Conservation (phyloP, 2,888 invertebrate genomes). For the Tryphoninae sp. region DNA sequence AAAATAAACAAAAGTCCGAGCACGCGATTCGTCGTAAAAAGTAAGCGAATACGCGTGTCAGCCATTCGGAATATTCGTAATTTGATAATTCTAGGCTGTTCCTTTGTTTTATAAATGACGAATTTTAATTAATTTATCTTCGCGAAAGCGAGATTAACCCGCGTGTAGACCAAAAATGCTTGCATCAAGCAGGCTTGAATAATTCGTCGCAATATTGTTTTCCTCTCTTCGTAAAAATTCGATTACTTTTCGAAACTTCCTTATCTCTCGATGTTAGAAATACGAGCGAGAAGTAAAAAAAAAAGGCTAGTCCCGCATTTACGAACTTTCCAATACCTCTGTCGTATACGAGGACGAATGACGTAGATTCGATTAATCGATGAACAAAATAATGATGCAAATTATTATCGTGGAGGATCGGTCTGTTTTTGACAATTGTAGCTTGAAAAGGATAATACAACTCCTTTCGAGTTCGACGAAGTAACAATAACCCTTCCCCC, state of each 20-base stretch:
- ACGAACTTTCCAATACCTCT: conserved; percentile 7
- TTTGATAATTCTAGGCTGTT: conserved; percentile 24
- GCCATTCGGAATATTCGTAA: conserved; percentile 11
- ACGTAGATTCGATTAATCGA: neutral
- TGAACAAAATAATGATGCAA: neutral
- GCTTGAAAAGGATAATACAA: neutral
- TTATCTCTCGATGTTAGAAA: neutral
- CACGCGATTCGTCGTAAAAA: conserved; percentile 22
- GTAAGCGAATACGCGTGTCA: conserved; percentile 12
- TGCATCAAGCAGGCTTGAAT: conserved; percentile 43
- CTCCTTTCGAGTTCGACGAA: neutral
- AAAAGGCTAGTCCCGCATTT: conserved; percentile 9
- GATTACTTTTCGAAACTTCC: neutral
- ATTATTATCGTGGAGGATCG: conserved; percentile 51
- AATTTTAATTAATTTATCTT: too few species aligned
- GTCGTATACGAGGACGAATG: conserved; percentile 15
- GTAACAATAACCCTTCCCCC: neutral
- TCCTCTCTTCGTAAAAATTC: conserved; percentile 8
- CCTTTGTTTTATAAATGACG: neutral
- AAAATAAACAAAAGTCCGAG: conserved; percentile 20
- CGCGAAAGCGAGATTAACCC: neutral
- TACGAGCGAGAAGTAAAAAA: conserved; percentile 15
- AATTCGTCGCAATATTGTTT: neutral
- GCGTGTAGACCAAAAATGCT: conserved; percentile 40
- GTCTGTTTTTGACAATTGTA: conserved; percentile 29